Evolutionary conservation across 2,888 invertebrate genomes (phyloP), one percentile per base, ranked within the genome.

Genomic region (Terebella lapidaria): DNA sequence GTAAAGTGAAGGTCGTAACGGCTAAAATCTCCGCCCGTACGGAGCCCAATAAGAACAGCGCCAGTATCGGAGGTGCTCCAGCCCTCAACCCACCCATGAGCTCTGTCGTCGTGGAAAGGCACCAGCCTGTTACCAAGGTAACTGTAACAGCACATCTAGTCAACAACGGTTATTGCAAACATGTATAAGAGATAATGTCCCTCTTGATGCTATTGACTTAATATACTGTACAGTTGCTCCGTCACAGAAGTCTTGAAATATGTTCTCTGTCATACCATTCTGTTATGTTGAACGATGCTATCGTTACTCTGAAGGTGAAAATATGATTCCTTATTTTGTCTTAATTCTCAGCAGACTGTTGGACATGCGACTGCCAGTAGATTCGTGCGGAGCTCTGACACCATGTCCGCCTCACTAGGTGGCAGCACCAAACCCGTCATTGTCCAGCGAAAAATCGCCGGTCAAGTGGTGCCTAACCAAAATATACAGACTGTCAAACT

Each of bases 61-160:
- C 10, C 1, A 22, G 22, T n/a, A n/a, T 26, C 5, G 26, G 4
- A 1, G 52, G 47, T 47, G 42, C 51, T n/a, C 30, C 56, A 3
- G 56, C 60, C 1, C 63, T 77, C n/a, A 72, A 72, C 2, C 76
- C 77, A 26, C 78, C 78, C 18, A 75, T 77, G 75, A 74, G 73
- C 27, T 76, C 77, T 47, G 74, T 78, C 3, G 67, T 76, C 2
- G 78, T 78, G 22, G 78, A 78, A 58, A 62, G 77, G 57, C 78
- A 78, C 62, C 74, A 74, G 28, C 75, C 78, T 15, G 68, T 78
- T 5, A 71, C 60, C 29, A 77, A 77, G 71, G 76, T 76, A 67
- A 53, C 5, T 10, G 1, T 56, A 1, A 24, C 25, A n/a, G n/a
- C n/a, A n/a, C n/a, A n/a, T n/a, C n/a, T n/a, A n/a, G n/a, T n/a